Conservation (phyloP, 2,888 invertebrate species). For the Tenthredo mesomela region DNA sequence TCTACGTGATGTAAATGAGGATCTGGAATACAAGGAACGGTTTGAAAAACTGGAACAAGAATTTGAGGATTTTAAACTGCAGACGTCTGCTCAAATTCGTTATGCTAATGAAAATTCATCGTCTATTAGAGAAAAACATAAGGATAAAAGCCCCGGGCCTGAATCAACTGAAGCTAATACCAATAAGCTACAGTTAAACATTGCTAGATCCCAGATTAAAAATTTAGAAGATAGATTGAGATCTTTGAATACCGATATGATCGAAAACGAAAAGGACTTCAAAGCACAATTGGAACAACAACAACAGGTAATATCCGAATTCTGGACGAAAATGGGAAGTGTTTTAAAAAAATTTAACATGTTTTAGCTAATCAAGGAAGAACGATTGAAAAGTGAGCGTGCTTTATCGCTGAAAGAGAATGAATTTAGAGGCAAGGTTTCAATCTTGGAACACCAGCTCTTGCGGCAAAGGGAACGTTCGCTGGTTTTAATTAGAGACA, state of each 20-base stretch:
- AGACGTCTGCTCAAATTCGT: conserved; percentile 61
- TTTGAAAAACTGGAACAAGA: conserved; percentile 83
- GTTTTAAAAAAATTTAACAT: neutral
- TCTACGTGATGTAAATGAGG: conserved; percentile 67
- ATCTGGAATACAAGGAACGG: conserved; percentile 82
- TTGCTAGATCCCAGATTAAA: conserved; percentile 82
- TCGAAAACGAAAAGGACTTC: conserved; percentile 83
- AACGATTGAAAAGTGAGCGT: conserved; percentile 69
- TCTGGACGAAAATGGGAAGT: conserved; percentile 53
- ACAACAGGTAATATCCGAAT: conserved; percentile 78
- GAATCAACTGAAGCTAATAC: conserved; percentile 60
- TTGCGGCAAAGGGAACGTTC: conserved; percentile 90
- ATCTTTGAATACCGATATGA: conserved; percentile 82
- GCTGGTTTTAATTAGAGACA: conserved; percentile 88
- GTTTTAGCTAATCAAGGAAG: conserved; percentile 68
- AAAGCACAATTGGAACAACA: conserved; percentile 81
- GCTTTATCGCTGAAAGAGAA: conserved; percentile 77
- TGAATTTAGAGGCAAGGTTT: conserved; percentile 79
- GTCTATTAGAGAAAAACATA: conserved; percentile 57
- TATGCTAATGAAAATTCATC: conserved; percentile 51
- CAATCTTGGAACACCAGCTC: conserved; percentile 86
- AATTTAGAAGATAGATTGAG: conserved; percentile 85
- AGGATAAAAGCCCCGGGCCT: conserved; percentile 42
- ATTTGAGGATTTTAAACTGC: conserved; percentile 84
- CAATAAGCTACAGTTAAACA: conserved; percentile 73